Base-by-base conservation (phyloP, 2,797 vertebrate species). In the Acropternis orthonyx region DNA sequence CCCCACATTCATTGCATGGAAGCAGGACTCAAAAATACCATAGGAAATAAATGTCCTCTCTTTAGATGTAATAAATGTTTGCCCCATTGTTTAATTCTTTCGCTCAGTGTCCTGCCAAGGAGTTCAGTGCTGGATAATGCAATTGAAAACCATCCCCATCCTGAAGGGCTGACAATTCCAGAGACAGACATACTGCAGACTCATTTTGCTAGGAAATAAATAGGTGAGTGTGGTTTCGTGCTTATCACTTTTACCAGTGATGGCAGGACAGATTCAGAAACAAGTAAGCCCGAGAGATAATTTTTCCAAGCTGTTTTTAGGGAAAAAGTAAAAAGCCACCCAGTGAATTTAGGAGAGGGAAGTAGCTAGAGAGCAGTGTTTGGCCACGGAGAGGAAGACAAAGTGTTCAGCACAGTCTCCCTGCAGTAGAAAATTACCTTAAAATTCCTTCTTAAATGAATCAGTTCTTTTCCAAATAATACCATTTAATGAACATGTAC, bases 391-490 rank as follows among this genome's bases (percentile, higher is more conserved):
- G 49, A 78, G 30, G 24, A 92, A 86, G 23, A 61, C 13, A 76
- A 86, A 85, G 24, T 69, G 12, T 56, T 59, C 54, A 55, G 73
- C 30, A 27, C 34, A 51, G 28, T 84, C 76, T 92, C 19, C 43
- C 37, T 63, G 67, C 34, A 74, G 37, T 44, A 94, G 58, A 48
- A 95, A 86, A 88, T 59, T 59, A 63, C 67, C n/a, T 86, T 84
- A 79, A 90, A 92, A 94, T 65, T 89, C 37, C 49, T 24, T 66
- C 71, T 85, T 58, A 81, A 62, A 94, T 80, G 89, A 81, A 85
- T 84, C 58, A 81, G 16, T 52, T 91, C 44, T 92, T 94, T 73
- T 63, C 83, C 67, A 86, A 85, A 73, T 59, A 94, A 73, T 78
- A 55, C 49, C 49, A 51, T 92, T 92, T 79, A 92, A 61, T 69